These are phyloP conservation scores for Acanthurus leucopareius DNA, from an alignment of 2,797 vertebrate species.

Conservation along the genomic window DNA sequence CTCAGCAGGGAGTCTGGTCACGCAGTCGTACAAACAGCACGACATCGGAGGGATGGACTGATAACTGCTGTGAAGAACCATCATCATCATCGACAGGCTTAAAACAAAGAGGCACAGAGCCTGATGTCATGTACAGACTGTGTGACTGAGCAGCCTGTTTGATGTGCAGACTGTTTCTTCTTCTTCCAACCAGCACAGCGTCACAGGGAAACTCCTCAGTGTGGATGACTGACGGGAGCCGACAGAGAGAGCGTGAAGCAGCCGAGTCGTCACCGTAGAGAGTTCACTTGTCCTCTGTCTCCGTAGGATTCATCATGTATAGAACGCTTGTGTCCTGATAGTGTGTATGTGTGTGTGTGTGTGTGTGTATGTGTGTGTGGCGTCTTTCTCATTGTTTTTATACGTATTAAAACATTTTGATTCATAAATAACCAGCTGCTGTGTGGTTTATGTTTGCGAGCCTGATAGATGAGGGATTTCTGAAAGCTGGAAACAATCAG, in stretches of 20 bases:
- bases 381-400: slow-evolving; percentile 60
- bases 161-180: slow-evolving; percentile 37
- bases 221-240: slow-evolving; percentile 14
- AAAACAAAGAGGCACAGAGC: slow-evolving; percentile 46
- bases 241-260: slow-evolving; percentile 8
- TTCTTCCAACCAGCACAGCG: slow-evolving; percentile 19
- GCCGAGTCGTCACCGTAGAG: slow-evolving; percentile 22
- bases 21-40: slow-evolving; percentile 85
- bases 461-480: background rate
- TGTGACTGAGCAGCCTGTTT: slow-evolving; percentile 41
- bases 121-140: slow-evolving; percentile 54
- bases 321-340: slow-evolving; percentile 32
- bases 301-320: slow-evolving; percentile 52
- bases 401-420: slow-evolving; percentile 75
- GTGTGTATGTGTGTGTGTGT: slow-evolving; percentile 31
- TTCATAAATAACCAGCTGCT: slow-evolving; percentile 52
- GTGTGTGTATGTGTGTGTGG: slow-evolving; percentile 32
- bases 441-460: slow-evolving; percentile 3
- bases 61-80: slow-evolving; percentile 36
- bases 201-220: slow-evolving; percentile 20
- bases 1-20: slow-evolving; percentile 79
- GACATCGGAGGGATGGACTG: slow-evolving; percentile 87
- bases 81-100: slow-evolving; percentile 34
- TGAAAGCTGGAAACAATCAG: background rate
- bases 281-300: slow-evolving; percentile 48